Evolutionary conservation across 1,140 invertebrate species (phyloP).

Genomic region (Odontomachus brunneus): DNA sequence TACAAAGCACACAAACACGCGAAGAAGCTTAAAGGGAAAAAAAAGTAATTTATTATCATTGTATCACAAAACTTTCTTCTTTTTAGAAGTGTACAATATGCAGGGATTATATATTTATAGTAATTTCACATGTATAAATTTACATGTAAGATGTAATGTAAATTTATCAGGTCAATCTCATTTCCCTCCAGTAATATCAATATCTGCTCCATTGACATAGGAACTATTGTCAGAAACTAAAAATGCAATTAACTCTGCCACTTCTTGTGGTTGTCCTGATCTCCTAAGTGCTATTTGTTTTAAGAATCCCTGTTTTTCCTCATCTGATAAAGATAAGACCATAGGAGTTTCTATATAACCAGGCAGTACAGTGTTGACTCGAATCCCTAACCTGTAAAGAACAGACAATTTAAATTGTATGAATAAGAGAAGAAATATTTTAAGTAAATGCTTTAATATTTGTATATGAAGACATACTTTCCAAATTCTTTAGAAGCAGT

Average conservation of each 20-base stretch:
- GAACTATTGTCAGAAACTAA: slow-evolving; percentile 93
- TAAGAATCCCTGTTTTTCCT: slow-evolving; percentile 89
- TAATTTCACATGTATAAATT: no score
- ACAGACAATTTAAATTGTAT: neutral
- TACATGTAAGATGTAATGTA: no score
- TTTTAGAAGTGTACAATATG: no score
- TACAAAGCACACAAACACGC: slow-evolving; percentile 86
- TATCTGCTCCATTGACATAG: slow-evolving; percentile 92
- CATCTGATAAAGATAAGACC: slow-evolving; percentile 91
- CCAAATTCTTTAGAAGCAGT: slow-evolving; percentile 94
- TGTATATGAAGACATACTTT: slow-evolving; percentile 85
- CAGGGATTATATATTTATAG: no score
- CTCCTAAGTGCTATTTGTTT: slow-evolving; percentile 89
- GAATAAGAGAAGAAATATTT: neutral
- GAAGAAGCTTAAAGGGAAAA: slow-evolving; percentile 85
- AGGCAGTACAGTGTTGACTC: slow-evolving; percentile 94
- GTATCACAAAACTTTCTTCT: neutral
- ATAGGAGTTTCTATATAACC: slow-evolving; percentile 96
- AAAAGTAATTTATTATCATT: slow-evolving; percentile 46
- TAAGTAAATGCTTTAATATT: neutral
- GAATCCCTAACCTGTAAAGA: slow-evolving; percentile 84
- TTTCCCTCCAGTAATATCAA: slow-evolving; percentile 93
- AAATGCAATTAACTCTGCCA: slow-evolving; percentile 94
- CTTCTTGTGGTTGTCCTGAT: slow-evolving; percentile 91
- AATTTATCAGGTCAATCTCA: slow-evolving; percentile 7